Conservation (phyloP, 2,113 vertebrate species). For the Riparia riparia region DNA sequence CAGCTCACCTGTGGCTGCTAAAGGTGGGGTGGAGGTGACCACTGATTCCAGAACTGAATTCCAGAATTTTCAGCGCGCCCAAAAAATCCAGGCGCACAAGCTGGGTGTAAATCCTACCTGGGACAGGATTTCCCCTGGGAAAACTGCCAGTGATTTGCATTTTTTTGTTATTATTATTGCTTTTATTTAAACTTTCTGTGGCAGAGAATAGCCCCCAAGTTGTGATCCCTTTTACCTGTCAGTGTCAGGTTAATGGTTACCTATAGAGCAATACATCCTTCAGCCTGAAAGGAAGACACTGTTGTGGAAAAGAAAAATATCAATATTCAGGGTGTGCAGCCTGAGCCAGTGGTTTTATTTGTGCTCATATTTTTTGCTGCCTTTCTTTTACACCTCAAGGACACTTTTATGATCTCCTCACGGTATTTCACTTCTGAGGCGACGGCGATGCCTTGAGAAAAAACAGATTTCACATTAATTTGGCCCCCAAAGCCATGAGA, state of each 20-base stretch:
- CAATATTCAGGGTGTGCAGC: conserved; percentile 4
- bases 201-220: not conserved
- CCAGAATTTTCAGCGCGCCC: not conserved
- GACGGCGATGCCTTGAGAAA: conserved; percentile 42
- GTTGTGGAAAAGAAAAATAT: not conserved
- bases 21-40: not conserved
- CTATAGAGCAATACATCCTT: not conserved
- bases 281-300: not conserved
- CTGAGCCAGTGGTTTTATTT: conserved; percentile 34
- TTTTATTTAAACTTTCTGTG: not conserved
- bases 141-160: not conserved
- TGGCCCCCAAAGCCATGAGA: conserved; percentile 15
- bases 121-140: not conserved
- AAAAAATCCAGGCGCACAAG: not conserved
- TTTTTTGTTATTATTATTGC: not conserved
- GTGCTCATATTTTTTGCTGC: conserved; percentile 42
- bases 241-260: not conserved
- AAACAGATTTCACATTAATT: conserved; percentile 36
- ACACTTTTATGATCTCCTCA: conserved; percentile 35
- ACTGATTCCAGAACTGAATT: rapidly evolving
- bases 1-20: rapidly evolving
- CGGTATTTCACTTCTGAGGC: conserved; percentile 38
- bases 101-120: not conserved
- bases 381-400: conserved; percentile 53
- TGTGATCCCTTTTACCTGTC: not conserved